Percentiles rank a stretch among this genome's conserved stretches.
Conservation (phyloP, 2,113 vertebrate genomes). For the Pelecanus crispus region DNA sequence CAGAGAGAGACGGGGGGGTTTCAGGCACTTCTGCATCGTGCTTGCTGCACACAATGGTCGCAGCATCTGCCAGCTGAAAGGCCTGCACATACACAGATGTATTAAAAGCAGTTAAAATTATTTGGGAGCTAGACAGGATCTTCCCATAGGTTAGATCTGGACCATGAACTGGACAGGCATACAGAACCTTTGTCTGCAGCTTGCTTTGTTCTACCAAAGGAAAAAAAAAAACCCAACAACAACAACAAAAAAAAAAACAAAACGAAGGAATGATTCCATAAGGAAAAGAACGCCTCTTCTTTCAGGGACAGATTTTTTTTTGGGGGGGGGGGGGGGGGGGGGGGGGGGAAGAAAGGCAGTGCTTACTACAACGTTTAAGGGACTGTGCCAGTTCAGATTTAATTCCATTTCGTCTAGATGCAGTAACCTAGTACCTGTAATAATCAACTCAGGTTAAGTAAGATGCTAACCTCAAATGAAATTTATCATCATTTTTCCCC, state of each 20-base stretch:
- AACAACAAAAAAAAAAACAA: too few species aligned
- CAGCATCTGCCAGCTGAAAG: not conserved
- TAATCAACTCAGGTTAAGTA: not conserved
- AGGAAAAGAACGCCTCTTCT: not conserved
- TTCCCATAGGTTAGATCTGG: not conserved
- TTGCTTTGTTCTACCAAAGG: not conserved
- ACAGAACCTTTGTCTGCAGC: not conserved
- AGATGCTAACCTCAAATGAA: not conserved
- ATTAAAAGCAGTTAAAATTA: not conserved
- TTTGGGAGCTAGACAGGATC: not conserved
- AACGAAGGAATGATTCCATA: not conserved
- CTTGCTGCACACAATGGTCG: rapidly evolving
- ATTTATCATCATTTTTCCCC: not conserved
- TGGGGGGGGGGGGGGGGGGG: too few species aligned
- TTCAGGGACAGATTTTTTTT: not conserved
- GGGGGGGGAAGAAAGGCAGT: not conserved
- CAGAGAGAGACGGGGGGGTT: rapidly evolving
- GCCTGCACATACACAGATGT: not conserved
- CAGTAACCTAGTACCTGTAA: not conserved
- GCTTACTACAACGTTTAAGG: not conserved
- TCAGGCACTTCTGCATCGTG: not conserved
- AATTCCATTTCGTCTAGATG: not conserved
- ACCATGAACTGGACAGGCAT: not conserved
- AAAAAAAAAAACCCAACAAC: not conserved
- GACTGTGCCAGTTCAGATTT: not conserved